Conservation (phyloP, 2,888 invertebrate genomes). For the Polydrusus cervinus region DNA sequence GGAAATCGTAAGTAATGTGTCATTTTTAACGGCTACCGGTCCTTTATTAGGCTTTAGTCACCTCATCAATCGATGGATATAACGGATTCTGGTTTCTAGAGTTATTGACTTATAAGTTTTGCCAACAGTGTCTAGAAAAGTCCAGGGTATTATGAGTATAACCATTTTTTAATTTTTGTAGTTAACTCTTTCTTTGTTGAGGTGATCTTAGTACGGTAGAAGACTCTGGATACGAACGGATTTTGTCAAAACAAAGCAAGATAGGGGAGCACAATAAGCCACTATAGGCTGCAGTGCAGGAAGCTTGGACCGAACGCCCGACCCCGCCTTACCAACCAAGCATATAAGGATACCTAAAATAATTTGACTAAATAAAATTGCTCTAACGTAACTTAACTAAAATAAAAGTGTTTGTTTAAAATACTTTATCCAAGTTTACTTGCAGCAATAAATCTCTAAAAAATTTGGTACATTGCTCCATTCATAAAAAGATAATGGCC, state of each 20-base stretch:
- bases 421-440: slow-evolving; percentile 14
- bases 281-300: no score
- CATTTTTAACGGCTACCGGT: background rate
- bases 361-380: background rate
- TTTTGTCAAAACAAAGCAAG: no score
- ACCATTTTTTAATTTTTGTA: no score
- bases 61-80: background rate
- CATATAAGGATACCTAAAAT: background rate
- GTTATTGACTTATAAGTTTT: slow-evolving; percentile 4
- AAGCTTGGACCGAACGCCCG: no score
- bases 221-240: no score
- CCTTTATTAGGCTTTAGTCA: slow-evolving; percentile 4
- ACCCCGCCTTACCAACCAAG: no score
- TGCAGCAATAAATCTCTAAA: slow-evolving; percentile 9
- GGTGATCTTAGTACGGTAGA: no score
- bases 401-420: slow-evolving; percentile 15
- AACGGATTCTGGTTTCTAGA: background rate
- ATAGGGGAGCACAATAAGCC: no score
- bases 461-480: slow-evolving; percentile 4
- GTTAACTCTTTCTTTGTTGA: background rate
- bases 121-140: background rate
- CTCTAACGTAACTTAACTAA: slow-evolving; percentile 8
- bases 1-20: slow-evolving; percentile 18
- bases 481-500: slow-evolving; percentile 19
- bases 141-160: background rate